Evolutionary conservation across 2,888 invertebrate genomes (phyloP).

Genomic region (Ectemnius continuus): DNA sequence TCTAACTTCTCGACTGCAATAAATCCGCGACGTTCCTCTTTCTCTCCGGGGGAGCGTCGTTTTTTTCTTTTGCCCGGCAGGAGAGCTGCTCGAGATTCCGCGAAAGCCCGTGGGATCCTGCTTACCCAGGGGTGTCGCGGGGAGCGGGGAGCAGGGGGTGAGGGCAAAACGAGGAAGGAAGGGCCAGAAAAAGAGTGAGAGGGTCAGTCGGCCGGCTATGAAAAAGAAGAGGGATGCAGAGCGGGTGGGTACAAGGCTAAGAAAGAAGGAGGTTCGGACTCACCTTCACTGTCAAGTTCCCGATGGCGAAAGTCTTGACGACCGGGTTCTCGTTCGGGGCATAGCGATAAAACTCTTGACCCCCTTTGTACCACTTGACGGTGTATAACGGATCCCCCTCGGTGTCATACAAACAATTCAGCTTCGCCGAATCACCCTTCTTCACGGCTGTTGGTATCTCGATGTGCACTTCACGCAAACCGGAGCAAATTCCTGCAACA

Average conservation of each 20-base stretch:
- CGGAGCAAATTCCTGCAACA: constrained; percentile 72
- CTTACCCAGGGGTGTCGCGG: background rate
- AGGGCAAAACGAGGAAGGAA: background rate
- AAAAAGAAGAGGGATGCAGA: background rate
- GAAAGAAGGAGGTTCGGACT: constrained; percentile 45
- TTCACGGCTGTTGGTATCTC: constrained; percentile 75
- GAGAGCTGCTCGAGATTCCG: constrained; percentile 33
- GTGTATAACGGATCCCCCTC: constrained; percentile 74
- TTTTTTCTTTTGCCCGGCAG: constrained; percentile 24
- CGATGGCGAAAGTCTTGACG: constrained; percentile 73
- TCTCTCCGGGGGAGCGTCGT: background rate
- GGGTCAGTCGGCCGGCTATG: background rate
- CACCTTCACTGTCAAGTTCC: constrained; percentile 73
- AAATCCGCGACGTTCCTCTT: constrained; percentile 42
- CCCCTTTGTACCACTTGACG: constrained; percentile 77
- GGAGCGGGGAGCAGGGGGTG: no score
- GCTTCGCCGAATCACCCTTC: constrained; percentile 72
- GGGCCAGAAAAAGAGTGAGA: background rate
- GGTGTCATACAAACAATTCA: constrained; percentile 75
- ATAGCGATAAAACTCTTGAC: constrained; percentile 75
- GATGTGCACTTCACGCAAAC: constrained; percentile 73
- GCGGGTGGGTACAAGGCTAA: background rate
- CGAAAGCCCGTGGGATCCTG: constrained; percentile 27
- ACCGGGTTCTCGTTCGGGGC: constrained; percentile 73
- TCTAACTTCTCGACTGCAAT: constrained; percentile 50